These are phyloP conservation scores for Solea solea DNA, from an alignment of 2,113 vertebrate genomes.

Conservation along the genomic window DNA sequence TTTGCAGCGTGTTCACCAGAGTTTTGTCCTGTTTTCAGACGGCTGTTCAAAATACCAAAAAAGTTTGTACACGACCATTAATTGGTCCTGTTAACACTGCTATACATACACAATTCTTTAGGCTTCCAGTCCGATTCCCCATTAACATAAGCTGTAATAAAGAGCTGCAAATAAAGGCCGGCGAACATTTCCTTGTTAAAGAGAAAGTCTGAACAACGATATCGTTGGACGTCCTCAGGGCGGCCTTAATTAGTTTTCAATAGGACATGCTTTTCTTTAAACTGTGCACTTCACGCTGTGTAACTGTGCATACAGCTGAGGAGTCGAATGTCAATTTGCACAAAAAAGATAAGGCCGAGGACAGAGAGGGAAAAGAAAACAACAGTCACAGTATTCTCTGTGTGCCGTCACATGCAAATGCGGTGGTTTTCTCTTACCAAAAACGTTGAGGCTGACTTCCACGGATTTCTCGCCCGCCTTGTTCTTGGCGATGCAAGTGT, in stretches of 20 bases:
- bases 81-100: neutral
- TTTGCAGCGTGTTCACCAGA: too few species aligned
- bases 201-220: conserved; percentile 11
- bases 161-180: conserved; percentile 8
- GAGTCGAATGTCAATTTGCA: conserved; percentile 38
- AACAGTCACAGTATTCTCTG: neutral
- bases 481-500: conserved; percentile 93
- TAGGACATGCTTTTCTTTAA: conserved; percentile 37
- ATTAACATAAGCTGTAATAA: conserved; percentile 17
- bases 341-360: conserved; percentile 20
- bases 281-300: conserved; percentile 25
- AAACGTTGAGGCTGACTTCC: conserved; percentile 95
- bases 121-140: conserved; percentile 21
- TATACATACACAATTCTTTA: conserved; percentile 18
- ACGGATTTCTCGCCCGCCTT: conserved; percentile 91
- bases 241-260: conserved; percentile 44
- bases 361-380: neutral
- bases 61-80: too few species aligned
- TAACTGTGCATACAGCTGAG: conserved; percentile 6
- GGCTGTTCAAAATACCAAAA: too few species aligned
- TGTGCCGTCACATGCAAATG: conserved; percentile 3
- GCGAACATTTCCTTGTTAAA: conserved; percentile 14
- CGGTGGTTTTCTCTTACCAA: conserved; percentile 83
- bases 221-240: conserved; percentile 2
- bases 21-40: too few species aligned